These are phyloP conservation scores for Ecliptopera silaceata DNA, from an alignment of 2,888 invertebrate species.

Conservation along the genomic window DNA sequence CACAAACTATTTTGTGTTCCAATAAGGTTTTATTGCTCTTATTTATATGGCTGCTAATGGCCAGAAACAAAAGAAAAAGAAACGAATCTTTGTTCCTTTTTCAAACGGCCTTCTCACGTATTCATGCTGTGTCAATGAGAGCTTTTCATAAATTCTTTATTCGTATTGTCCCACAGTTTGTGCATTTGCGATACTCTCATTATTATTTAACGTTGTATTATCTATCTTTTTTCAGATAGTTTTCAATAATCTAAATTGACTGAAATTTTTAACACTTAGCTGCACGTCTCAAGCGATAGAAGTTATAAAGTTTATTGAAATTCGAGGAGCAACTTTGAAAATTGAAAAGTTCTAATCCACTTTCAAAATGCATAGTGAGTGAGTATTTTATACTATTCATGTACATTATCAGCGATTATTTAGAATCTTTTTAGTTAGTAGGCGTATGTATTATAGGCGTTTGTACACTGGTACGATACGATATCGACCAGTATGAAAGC, in stretches of 20 bases:
- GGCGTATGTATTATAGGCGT: too few species aligned
- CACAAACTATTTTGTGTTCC: constrained; percentile 13
- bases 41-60: constrained; percentile 15
- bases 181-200: too few species aligned
- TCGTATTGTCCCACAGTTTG: too few species aligned
- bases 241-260: constrained; percentile 8
- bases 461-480: too few species aligned
- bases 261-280: too few species aligned
- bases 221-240: not conserved
- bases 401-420: too few species aligned
- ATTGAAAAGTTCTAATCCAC: not conserved
- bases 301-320: constrained; percentile 5
- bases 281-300: constrained; percentile 3
- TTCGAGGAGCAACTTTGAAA: not conserved
- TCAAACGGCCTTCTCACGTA: not conserved
- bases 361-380: not conserved
- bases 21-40: constrained; percentile 15
- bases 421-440: too few species aligned
- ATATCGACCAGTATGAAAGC: too few species aligned
- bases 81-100: not conserved
- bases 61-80: constrained; percentile 1
- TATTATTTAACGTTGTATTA: not conserved
- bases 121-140: not conserved
- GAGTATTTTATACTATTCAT: too few species aligned
- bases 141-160: not conserved